A percentile compares a stretch with the other conserved stretches of the same genome.
Evolutionary conservation across 2,113 vertebrate genomes (phyloP).

Genomic region (Deroptyus accipitrinus): DNA sequence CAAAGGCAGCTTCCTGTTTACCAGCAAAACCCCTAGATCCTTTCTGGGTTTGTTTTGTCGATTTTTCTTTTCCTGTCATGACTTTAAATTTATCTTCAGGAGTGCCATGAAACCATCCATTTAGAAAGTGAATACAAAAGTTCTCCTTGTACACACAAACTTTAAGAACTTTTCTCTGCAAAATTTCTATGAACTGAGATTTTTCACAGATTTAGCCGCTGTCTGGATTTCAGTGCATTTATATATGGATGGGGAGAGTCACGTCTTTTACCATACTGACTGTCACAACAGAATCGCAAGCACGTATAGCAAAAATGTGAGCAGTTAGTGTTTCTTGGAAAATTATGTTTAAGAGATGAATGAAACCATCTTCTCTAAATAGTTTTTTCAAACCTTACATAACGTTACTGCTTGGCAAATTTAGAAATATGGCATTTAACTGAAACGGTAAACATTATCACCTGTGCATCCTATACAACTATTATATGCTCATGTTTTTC

Average conservation of each 20-base stretch:
- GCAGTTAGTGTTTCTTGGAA: neutral
- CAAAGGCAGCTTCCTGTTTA: slow-evolving; percentile 54
- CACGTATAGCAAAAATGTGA: neutral
- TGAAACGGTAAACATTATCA: neutral
- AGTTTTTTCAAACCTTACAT: neutral
- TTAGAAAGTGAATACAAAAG: neutral
- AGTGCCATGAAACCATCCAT: neutral
- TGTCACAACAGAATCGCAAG: neutral
- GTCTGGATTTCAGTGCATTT: neutral
- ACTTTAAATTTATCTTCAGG: neutral
- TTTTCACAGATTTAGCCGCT: neutral
- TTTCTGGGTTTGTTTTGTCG: slow-evolving; percentile 2
- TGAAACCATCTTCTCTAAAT: neutral
- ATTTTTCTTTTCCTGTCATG: neutral
- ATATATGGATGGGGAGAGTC: neutral
- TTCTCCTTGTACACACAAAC: neutral
- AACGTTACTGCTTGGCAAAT: neutral
- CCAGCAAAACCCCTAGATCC: neutral
- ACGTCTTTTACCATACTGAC: neutral
- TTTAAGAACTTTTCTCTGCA: neutral
- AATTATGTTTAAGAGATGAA: neutral
- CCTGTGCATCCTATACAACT: neutral
- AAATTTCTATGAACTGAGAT: neutral
- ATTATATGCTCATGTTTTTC: neutral
- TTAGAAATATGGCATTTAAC: neutral